Evolutionary conservation across 2,888 invertebrate species (phyloP).

Genomic region (Hemithea aestivaria): DNA sequence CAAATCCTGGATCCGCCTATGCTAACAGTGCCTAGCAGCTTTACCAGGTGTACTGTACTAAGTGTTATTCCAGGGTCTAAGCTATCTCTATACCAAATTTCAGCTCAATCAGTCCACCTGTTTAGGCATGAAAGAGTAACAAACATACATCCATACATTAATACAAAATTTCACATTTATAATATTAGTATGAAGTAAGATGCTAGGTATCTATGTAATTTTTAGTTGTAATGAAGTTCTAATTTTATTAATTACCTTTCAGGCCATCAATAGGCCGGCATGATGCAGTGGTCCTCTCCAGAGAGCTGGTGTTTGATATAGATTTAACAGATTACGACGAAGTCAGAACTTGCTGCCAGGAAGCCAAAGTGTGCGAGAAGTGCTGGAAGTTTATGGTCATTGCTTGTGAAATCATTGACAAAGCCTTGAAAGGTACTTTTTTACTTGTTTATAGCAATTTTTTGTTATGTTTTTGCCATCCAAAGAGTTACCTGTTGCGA

Average conservation of each 20-base stretch:
- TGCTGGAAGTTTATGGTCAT: constrained; percentile 99
- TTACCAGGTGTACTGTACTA: too few relatives aligned
- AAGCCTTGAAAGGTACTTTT: constrained; percentile 84
- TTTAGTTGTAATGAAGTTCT: too few relatives aligned
- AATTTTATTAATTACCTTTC: constrained; percentile 31
- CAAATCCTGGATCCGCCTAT: too few relatives aligned
- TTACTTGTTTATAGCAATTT: constrained; percentile 1
- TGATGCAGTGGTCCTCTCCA: constrained; percentile 79
- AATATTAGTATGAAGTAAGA: too few relatives aligned
- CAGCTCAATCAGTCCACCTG: too few relatives aligned
- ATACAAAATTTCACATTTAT: too few relatives aligned
- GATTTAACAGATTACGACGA: constrained; percentile 99
- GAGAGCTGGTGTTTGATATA: constrained; percentile 99
- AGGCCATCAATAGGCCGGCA: constrained; percentile 81
- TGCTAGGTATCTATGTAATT: too few relatives aligned
- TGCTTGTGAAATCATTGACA: constrained; percentile 94
- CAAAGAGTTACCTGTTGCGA: not conserved
- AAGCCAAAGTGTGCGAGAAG: constrained; percentile 93
- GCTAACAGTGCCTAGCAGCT: too few relatives aligned
- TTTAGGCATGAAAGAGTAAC: too few relatives aligned
- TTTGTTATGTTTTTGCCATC: constrained; percentile 1
- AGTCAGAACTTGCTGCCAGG: constrained; percentile 93
- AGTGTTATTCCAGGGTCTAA: too few relatives aligned
- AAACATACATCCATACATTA: too few relatives aligned
- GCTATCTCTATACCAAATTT: too few relatives aligned